Evolutionary conservation across 2,797 vertebrate species (phyloP), one percentile per base, ranked within the genome.

Genomic region (Botia kubotai): DNA sequence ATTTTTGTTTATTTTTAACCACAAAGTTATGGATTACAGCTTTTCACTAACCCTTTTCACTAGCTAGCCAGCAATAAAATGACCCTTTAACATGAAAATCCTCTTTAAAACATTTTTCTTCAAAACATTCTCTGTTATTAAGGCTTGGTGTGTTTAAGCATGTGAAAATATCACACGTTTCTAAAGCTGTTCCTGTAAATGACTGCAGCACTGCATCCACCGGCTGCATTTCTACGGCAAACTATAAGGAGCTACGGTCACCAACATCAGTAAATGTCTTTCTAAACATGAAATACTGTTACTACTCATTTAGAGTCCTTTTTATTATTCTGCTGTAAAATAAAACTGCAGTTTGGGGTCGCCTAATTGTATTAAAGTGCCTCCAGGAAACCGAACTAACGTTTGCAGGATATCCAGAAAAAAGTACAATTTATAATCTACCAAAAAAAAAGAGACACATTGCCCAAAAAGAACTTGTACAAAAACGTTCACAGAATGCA

Each of bases 181-280:
- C 33, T 39, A 33, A 70, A 74, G 50, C 26, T 48, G 26, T 67
- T 55, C 74, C 26, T 23, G 19, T 62, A 3, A 75, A 50, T 70
- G 72, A 86, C 76, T 83, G 68, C 68, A 75, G 43, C 81, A 74
- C 69, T 77, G 58, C 60, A 63, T 29, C 66, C 46, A 19, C 33
- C 19, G 19, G 11, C 19, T 36, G 23, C 48, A 55, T 69, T 63
- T 84, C 26, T 46, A 13, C 58, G 71, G 62, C 10, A 57, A 69
- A 52, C 7, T 12, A 1, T 4, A 8, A 63, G 46, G 12, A 71
- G 21, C 10, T 58, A 63, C 26, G 36, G n/a, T 71, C 46, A 71
- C 14, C 13, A 71, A 58, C 12, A 57, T 57, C 26, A 63, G 5
- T 63, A 29, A 62, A 26, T 62, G 12, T 6, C 10, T 43, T 16